Evolutionary conservation across 2,797 vertebrate species (phyloP).

Genomic region (Labroides dimidiatus): DNA sequence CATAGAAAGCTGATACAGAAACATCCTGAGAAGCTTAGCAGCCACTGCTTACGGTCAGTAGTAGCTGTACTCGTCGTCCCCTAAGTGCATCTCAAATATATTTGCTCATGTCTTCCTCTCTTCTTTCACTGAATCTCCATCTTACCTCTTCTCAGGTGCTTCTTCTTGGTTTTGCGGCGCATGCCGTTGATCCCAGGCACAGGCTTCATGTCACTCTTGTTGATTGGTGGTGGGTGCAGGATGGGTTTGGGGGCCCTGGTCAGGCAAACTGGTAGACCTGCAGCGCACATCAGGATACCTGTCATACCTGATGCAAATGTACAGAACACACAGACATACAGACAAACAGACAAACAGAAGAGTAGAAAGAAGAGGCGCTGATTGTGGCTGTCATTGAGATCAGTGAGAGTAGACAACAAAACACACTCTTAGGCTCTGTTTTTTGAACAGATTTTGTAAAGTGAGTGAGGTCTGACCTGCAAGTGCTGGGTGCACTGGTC

Average conservation of each 20-base stretch:
- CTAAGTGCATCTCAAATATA: conserved; percentile 4
- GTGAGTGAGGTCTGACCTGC: conserved; percentile 85
- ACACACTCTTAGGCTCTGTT: background rate
- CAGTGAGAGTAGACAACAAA: background rate
- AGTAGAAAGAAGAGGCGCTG: conserved; percentile 37
- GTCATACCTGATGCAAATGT: conserved; percentile 90
- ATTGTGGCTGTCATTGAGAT: conserved; percentile 28
- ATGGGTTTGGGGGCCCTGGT: conserved; percentile 96
- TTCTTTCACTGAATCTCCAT: background rate
- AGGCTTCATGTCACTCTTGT: conserved; percentile 95
- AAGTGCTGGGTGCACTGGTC: conserved; percentile 93
- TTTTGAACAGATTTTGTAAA: background rate
- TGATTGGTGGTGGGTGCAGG: conserved; percentile 94
- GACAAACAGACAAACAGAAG: conserved; percentile 33
- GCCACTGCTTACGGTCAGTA: conserved; percentile 29
- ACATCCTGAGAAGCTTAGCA: conserved; percentile 43
- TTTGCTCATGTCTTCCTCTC: background rate
- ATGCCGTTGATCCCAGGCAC: conserved; percentile 93
- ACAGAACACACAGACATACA: conserved; percentile 47
- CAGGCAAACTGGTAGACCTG: conserved; percentile 94
- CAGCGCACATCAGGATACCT: conserved; percentile 95
- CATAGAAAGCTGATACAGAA: conserved; percentile 19
- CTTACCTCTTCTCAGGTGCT: conserved; percentile 93
- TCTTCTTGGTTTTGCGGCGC: conserved; percentile 97
- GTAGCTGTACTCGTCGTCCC: conserved; percentile 21